Evolutionary conservation across 1,140 invertebrate species (phyloP).

Genomic region (Hypsibius dujardini): DNA sequence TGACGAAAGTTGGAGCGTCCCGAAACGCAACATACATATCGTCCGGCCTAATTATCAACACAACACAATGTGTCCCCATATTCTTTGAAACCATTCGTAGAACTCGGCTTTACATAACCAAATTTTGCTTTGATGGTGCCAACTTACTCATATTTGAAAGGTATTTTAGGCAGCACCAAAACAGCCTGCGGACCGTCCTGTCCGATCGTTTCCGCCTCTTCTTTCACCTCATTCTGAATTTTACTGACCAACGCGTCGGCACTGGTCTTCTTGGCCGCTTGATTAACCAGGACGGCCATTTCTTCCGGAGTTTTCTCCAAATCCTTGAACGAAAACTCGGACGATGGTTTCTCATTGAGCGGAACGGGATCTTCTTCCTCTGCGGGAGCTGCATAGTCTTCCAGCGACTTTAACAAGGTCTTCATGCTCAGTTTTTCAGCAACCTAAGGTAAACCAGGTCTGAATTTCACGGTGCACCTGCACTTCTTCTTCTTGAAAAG

Average conservation of each 20-base stretch:
- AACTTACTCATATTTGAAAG: no score
- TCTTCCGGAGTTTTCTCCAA: not conserved
- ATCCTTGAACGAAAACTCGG: not conserved
- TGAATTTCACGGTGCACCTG: no score
- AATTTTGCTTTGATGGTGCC: no score
- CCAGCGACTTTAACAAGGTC: slow-evolving; percentile 4
- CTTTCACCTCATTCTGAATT: not conserved
- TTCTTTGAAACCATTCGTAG: no score
- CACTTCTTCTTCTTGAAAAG: not conserved
- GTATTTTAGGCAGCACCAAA: no score
- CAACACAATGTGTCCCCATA: no score
- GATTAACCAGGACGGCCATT: not conserved
- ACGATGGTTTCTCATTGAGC: not conserved
- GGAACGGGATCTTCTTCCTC: slow-evolving; percentile 4
- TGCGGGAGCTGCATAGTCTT: not conserved
- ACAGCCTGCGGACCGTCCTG: no score
- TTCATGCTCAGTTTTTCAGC: not conserved
- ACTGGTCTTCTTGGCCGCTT: not conserved
- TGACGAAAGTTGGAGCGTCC: no score
- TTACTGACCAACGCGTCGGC: not conserved
- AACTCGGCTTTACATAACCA: no score
- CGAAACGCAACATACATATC: no score
- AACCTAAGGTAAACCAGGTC: not conserved
- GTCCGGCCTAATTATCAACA: no score
- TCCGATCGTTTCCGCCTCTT: not conserved